These are phyloP conservation scores for Poecilia velifera DNA, from an alignment of 2,797 vertebrate species.

Conservation along the genomic window DNA sequence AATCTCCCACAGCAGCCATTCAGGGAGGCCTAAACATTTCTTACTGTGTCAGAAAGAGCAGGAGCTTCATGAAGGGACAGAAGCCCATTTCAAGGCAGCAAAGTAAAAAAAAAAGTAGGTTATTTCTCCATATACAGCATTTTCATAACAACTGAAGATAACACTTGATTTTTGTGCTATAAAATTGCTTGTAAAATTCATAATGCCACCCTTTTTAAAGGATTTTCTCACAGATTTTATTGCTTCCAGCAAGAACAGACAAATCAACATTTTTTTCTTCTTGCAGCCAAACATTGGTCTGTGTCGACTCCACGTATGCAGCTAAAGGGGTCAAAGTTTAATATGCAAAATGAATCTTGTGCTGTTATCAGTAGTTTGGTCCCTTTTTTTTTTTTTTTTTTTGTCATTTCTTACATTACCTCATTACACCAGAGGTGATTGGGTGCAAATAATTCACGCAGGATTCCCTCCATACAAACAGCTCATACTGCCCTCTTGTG, in stretches of 20 bases:
- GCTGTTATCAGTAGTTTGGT: constrained; percentile 2
- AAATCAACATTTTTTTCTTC: background rate
- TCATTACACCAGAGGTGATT: constrained; percentile 12
- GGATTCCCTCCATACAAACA: background rate
- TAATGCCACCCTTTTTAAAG: too few species aligned
- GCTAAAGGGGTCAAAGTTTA: background rate
- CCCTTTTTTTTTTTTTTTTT: background rate
- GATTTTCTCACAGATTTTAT: background rate
- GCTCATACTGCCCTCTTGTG: constrained; percentile 62
- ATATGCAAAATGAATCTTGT: constrained; percentile 4
- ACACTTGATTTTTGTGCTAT: too few species aligned
- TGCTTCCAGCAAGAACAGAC: background rate
- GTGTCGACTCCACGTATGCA: background rate
- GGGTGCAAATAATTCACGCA: background rate
- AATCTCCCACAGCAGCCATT: too few species aligned
- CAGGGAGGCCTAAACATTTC: too few species aligned
- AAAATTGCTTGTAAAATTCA: too few species aligned
- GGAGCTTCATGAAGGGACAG: too few species aligned
- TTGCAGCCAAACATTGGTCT: background rate
- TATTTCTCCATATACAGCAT: too few species aligned
- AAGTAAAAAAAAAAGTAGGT: too few species aligned
- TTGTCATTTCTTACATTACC: constrained; percentile 2
- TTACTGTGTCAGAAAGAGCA: too few species aligned
- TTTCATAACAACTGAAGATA: too few species aligned
- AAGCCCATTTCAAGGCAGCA: too few species aligned